phyloP scores from a whole-genome alignment of 2,888 invertebrate genomes.

The Euplexia lucipara region DNA sequence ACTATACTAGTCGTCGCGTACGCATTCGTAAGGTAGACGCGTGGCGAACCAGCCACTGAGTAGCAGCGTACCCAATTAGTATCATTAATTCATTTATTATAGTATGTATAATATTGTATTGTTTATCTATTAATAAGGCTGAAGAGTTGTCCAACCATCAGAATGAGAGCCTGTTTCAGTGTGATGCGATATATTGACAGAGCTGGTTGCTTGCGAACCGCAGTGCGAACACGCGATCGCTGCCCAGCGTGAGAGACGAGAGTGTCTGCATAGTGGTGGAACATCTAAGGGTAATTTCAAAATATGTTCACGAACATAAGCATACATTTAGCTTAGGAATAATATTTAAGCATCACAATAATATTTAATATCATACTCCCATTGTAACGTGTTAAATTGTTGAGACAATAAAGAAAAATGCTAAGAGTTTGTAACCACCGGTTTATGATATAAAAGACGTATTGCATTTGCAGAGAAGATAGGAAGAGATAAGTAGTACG shows the following conservation, averaged over 20 bases:
- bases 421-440: conserved; percentile 30
- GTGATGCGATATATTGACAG: conserved; percentile 67
- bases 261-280: conserved; percentile 32
- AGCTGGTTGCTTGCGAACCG: conserved; percentile 41
- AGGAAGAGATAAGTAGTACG: conserved; percentile 2
- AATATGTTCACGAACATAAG: conserved; percentile 38
- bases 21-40: conserved; percentile 39
- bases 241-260: conserved; percentile 19
- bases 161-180: conserved; percentile 85
- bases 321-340: conserved; percentile 53
- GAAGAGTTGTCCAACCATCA: conserved; percentile 51
- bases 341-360: conserved; percentile 57
- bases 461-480: conserved; percentile 24
- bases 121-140: conserved; percentile 54
- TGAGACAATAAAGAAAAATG: conserved; percentile 70
- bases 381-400: conserved; percentile 53
- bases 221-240: conserved; percentile 20
- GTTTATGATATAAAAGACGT: conserved; percentile 3
- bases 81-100: conserved; percentile 34
- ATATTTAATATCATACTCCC: conserved; percentile 53
- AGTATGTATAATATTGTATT: conserved; percentile 25
- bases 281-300: conserved; percentile 41
- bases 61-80: conserved; percentile 35
- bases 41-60: conserved; percentile 39
- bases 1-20: conserved; percentile 56